Evolutionary conservation across 2,113 vertebrate species (phyloP).

Genomic region (Nanorana parkeri): DNA sequence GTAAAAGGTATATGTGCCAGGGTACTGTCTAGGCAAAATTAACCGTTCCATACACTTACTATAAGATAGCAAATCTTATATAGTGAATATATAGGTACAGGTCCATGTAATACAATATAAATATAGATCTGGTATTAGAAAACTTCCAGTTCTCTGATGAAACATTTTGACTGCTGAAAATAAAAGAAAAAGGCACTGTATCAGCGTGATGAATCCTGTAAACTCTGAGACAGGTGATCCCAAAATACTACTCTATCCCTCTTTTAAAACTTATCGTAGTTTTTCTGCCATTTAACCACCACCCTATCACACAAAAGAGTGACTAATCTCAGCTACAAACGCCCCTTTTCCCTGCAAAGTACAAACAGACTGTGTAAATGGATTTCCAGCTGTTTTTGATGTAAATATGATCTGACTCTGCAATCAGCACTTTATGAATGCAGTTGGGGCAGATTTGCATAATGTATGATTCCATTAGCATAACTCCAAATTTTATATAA

Average conservation of each 20-base stretch:
- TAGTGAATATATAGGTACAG: too few species aligned
- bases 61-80: too few species aligned
- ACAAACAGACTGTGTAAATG: conserved; percentile 17
- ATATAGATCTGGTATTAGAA: too few species aligned
- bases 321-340: conserved; percentile 19
- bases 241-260: neutral
- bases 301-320: neutral
- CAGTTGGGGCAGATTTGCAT: conserved; percentile 10
- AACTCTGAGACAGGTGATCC: neutral
- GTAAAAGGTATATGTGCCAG: too few species aligned
- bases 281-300: neutral
- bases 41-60: too few species aligned
- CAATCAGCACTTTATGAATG: conserved; percentile 7
- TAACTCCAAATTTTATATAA: neutral
- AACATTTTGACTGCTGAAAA: too few species aligned
- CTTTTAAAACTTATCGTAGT: neutral
- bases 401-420: conserved; percentile 12
- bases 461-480: conserved; percentile 10
- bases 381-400: conserved; percentile 16
- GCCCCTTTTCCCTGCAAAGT: neutral
- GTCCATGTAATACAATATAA: too few species aligned
- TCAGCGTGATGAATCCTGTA: neutral
- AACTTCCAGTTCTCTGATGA: too few species aligned
- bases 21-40: too few species aligned
- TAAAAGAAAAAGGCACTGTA: neutral